phyloP scores from a whole-genome alignment of 2,797 vertebrate genomes.

The Pantherophis vulpinus region DNA sequence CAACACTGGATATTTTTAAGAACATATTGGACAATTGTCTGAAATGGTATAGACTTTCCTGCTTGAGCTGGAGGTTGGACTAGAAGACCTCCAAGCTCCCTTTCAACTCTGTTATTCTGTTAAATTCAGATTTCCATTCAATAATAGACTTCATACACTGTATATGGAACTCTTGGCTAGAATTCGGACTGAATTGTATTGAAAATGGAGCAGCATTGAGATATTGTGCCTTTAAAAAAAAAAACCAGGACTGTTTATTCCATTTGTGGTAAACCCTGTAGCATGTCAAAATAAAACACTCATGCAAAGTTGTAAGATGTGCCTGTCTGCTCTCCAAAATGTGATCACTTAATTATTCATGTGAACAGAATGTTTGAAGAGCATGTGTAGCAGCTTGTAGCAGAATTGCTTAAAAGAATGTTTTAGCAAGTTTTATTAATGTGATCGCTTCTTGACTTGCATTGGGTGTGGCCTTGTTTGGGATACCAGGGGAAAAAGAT shows the following conservation, averaged over 20 bases:
- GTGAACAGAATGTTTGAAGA: not conserved
- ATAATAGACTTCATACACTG: not conserved
- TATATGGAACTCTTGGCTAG: not conserved
- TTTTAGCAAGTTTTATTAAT: not conserved
- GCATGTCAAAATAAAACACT: not conserved
- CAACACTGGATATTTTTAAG: not conserved
- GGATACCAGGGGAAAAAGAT: not conserved
- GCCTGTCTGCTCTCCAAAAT: not conserved
- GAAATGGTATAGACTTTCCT: not conserved
- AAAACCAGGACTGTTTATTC: not conserved
- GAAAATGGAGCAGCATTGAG: not conserved
- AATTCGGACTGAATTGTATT: not conserved
- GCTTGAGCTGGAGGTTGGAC: not conserved
- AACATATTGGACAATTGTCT: not conserved
- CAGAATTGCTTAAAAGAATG: not conserved
- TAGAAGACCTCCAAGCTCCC: not conserved
- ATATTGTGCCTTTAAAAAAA: not conserved
- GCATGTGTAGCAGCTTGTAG: conserved; percentile 2
- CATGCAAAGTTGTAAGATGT: not conserved
- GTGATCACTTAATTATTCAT: not conserved
- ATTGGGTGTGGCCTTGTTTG: not conserved
- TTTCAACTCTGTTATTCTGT: not conserved
- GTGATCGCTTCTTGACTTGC: not conserved
- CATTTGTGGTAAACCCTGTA: not conserved
- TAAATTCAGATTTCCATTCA: not conserved